Conservation (phyloP, 2,797 vertebrate genomes). For the Dermochelys coriacea region DNA sequence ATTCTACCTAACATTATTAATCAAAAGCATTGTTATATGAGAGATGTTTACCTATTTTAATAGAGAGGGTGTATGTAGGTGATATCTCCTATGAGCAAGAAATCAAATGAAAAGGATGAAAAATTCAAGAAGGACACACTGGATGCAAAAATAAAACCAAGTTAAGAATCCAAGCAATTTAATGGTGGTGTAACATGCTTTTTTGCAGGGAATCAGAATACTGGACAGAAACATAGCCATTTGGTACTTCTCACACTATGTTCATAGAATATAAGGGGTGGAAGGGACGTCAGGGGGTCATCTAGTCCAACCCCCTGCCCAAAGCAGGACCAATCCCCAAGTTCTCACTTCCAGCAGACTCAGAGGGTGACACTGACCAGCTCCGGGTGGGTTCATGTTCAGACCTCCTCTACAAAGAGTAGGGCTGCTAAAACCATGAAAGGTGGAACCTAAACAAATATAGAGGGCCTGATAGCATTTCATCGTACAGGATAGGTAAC, state of each 20-base stretch:
- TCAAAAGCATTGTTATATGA: not conserved
- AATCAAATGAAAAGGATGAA: not conserved
- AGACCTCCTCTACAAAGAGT: not conserved
- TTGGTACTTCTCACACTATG: not conserved
- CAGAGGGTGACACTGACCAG: not conserved
- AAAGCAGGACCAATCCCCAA: too few relatives aligned
- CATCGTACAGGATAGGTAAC: fast-evolving
- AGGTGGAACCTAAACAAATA: not conserved
- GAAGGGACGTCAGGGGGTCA: too few relatives aligned
- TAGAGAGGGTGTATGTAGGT: fast-evolving
- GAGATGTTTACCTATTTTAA: not conserved
- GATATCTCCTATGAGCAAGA: not conserved
- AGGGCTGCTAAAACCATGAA: not conserved
- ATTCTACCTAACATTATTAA: not conserved
- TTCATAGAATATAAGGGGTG: too few relatives aligned
- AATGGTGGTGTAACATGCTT: not conserved
- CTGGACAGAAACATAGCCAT: not conserved
- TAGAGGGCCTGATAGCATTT: not conserved
- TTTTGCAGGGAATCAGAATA: not conserved
- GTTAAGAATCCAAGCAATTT: not conserved
- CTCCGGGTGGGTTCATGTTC: fast-evolving
- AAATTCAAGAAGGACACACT: not conserved
- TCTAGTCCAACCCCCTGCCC: too few relatives aligned
- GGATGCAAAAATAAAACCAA: not conserved
- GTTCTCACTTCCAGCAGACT: not conserved